Evolutionary conservation across 1,140 invertebrate species (phyloP), one percentile per base, ranked within the genome.

Genomic region (Pissodes strobi): DNA sequence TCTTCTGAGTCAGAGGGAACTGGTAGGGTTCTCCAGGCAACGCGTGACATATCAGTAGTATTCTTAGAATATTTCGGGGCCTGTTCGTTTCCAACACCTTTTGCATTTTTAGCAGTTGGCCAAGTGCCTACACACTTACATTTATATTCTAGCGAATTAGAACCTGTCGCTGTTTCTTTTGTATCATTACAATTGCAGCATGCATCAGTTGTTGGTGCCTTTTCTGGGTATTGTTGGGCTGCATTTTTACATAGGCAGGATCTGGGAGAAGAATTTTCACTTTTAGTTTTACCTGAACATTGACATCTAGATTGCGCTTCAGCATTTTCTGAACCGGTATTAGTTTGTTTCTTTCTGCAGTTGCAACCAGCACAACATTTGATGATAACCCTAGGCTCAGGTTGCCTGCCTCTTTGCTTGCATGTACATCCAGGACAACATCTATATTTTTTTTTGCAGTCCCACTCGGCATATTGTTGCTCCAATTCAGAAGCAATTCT

Each of bases 391-490:
- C 25, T 48, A 5, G 45, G 41, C 21, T 65, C 22, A 17, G n/a
- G 6, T 27, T 46, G 46, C 17, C 37, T 21, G 2, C 17, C 39
- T 17, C 19, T 27, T 49, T 52, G 8, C 23, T 65, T 65, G 30
- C 55, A 58, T 4, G 13, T 65, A 21, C 63, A 65, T 23, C 49
- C 49, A 3, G 55, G 55, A 52, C 63, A 65, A 30, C 63, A 65
- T 13, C 46, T 39, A n/a, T 56, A 46, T 23, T 21, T 23, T 52
- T 46, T 58, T 15, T 51, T 41, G 10, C n/a, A 10, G 19, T 68
- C 66, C 66, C 69, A 70, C 37, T 60, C 60, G n/a, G 45, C 41
- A 30, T 68, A 68, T 45, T 70, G 69, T 18, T 62, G 56, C 23
- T 63, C 45, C 13, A 69, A 21, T 62, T 66, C 67, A 2, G 45